These are phyloP conservation scores for Mandrillus leucophaeus DNA, from an alignment of 2,113 vertebrate species.

Conservation along the genomic window DNA sequence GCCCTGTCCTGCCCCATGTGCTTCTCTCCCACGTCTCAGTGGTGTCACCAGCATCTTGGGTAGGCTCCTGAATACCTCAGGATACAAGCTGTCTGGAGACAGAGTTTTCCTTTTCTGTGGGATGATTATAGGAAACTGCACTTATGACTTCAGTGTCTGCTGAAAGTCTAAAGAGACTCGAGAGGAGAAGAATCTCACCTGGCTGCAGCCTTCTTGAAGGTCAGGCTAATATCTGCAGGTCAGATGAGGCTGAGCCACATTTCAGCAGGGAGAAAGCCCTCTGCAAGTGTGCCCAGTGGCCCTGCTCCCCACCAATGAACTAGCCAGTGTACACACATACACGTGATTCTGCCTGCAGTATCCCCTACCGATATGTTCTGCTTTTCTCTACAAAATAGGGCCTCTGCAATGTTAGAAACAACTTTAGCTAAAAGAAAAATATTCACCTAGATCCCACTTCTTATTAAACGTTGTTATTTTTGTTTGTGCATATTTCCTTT, in stretches of 20 bases:
- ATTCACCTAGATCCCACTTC: neutral
- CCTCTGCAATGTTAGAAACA: neutral
- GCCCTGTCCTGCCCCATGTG: neutral
- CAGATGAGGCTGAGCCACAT: neutral
- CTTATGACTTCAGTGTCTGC: neutral
- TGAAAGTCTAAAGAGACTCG: neutral
- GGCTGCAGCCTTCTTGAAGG: neutral
- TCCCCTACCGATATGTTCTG: neutral
- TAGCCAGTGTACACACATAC: too few relatives aligned
- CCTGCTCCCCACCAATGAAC: neutral
- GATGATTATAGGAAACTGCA: neutral
- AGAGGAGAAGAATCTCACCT: neutral
- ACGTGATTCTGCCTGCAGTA: fast-evolving
- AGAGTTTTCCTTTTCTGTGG: neutral
- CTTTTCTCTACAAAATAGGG: neutral
- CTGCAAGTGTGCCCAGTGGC: neutral
- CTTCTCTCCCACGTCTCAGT: neutral
- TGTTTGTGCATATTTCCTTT: neutral
- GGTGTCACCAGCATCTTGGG: neutral
- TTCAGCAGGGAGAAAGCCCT: neutral
- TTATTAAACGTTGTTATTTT: neutral
- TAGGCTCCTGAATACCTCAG: neutral
- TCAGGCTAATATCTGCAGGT: too few relatives aligned
- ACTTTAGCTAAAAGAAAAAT: neutral
- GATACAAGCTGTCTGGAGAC: neutral